Conservation (phyloP, 1,140 invertebrate species). For the Neodiprion virginianus region DNA sequence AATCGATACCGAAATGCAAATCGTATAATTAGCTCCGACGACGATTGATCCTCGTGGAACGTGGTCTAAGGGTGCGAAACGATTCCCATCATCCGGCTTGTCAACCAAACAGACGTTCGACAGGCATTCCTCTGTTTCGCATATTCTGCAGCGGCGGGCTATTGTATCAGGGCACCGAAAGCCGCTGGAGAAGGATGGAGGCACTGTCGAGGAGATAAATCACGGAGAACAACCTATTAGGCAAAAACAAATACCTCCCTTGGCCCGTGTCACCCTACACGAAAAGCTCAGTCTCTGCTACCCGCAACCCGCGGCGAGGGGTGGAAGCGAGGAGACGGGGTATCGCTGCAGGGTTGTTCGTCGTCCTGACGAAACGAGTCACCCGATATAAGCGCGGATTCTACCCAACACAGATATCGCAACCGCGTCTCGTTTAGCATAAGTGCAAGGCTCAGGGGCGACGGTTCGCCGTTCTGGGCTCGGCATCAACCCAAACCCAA, state of each 20-base stretch:
- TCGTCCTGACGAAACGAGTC: not conserved
- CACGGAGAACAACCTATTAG: not conserved
- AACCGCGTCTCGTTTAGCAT: conserved; percentile 4
- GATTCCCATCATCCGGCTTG: no score
- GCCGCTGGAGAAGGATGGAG: no score
- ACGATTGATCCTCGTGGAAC: no score
- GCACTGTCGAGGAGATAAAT: not conserved
- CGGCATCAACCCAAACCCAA: not conserved
- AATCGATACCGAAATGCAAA: not conserved
- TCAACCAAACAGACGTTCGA: no score
- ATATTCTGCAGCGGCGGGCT: no score
- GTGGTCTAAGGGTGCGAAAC: no score
- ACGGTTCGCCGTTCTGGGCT: not conserved
- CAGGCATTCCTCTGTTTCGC: no score
- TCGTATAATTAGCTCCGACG: no score
- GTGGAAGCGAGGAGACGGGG: no score
- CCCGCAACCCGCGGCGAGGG: not conserved
- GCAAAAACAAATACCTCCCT: not conserved
- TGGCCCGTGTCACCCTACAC: conserved; percentile 3
- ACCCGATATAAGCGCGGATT: not conserved
- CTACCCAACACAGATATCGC: not conserved
- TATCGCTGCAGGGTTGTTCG: not conserved
- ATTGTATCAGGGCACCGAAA: no score
- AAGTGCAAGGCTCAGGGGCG: not conserved
- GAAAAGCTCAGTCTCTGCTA: not conserved